Conservation (phyloP, 2,888 invertebrate genomes). For the Nesidiocoris tenuis region DNA sequence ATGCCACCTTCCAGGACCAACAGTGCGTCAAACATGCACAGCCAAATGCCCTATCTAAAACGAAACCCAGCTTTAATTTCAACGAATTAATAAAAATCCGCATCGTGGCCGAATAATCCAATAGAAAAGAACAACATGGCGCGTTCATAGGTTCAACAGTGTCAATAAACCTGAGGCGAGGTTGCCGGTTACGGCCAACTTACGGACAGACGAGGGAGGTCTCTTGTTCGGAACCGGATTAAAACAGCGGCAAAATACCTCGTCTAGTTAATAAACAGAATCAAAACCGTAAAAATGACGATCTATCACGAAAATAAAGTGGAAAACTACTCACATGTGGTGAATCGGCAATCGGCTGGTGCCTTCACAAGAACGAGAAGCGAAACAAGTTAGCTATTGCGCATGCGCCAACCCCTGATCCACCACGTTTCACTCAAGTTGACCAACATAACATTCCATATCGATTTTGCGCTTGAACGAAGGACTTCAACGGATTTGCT, state of each 20-base stretch:
- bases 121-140: constrained; percentile 48
- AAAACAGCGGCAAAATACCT: neutral
- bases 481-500: no score
- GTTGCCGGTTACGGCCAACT: constrained; percentile 12
- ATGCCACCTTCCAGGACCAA: neutral
- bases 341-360: constrained; percentile 25
- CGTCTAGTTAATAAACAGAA: neutral
- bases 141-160: constrained; percentile 47
- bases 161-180: constrained; percentile 48
- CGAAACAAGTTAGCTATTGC: constrained; percentile 14
- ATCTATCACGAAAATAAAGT: neutral
- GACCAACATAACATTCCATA: constrained; percentile 8
- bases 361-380: constrained; percentile 10
- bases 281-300: neutral
- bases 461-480: constrained; percentile 12
- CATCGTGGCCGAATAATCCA: neutral
- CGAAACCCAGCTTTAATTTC: no score
- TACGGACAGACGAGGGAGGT: neutral
- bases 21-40: no score
- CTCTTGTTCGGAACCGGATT: neutral
- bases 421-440: constrained; percentile 26
- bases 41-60: no score
- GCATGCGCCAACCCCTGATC: constrained; percentile 28
- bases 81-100: no score
- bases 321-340: constrained; percentile 41